phyloP scores from a whole-genome alignment of 37 sponge, comb jelly and placozoan genomes.

The Ephydatia muelleri region DNA sequence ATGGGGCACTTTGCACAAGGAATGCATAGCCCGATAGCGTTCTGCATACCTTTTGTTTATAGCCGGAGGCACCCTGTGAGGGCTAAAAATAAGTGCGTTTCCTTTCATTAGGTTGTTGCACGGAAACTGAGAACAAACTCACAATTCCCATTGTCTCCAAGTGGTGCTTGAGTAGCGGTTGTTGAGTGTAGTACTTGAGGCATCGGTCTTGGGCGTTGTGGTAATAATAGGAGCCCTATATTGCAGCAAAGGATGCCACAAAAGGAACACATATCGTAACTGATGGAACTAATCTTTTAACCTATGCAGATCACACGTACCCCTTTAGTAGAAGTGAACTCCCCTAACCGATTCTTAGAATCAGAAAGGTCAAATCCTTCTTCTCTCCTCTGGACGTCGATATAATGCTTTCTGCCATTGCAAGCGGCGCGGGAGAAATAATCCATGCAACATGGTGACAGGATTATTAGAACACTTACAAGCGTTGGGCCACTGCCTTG shows the following conservation, averaged over 20 bases:
- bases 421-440: no score
- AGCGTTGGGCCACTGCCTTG: background rate
- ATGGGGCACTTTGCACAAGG: no score
- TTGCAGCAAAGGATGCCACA: background rate
- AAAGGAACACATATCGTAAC: no score
- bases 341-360: slow-evolving; percentile 22
- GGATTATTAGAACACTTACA: background rate
- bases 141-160: slow-evolving; percentile 20
- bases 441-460: background rate
- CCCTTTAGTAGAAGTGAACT: slow-evolving; percentile 8
- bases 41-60: background rate
- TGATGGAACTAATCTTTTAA: no score
- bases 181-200: slow-evolving; percentile 19
- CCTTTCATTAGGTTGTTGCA: background rate
- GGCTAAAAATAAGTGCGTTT: background rate
- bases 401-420: slow-evolving; percentile 44
- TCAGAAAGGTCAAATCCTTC: slow-evolving; percentile 51
- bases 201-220: slow-evolving; percentile 30
- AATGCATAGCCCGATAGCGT: no score
- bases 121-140: background rate
- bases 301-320: background rate
- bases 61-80: background rate
- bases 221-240: slow-evolving; percentile 26
- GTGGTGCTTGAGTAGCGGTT: slow-evolving; percentile 19
- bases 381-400: slow-evolving; percentile 52